Conservation (phyloP, 2,888 invertebrate species). For the Apoda limacodes region DNA sequence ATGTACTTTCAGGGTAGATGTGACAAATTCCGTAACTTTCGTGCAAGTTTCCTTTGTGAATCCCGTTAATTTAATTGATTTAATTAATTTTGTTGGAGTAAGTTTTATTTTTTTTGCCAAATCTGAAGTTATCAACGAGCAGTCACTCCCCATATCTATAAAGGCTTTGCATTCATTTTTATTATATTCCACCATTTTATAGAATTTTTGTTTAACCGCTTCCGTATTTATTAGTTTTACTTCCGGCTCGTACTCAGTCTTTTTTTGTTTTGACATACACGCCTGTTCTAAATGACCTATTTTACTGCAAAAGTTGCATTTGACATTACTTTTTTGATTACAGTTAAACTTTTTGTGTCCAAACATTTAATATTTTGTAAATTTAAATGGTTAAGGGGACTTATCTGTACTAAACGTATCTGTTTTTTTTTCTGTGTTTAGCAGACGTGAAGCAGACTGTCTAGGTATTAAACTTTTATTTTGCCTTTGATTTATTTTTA, state of each 20-base stretch:
- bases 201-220: constrained; percentile 14
- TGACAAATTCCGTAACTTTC: constrained; percentile 8
- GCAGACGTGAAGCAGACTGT: too few relatives aligned
- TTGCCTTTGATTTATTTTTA: constrained; percentile 7
- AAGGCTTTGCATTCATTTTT: constrained; percentile 8
- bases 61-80: too few relatives aligned
- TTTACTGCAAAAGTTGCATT: too few relatives aligned
- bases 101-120: constrained; percentile 8
- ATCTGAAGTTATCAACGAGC: too few relatives aligned
- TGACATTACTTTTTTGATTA: constrained; percentile 10
- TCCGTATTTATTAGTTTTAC: constrained; percentile 8
- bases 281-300: constrained; percentile 19
- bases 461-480: constrained; percentile 2
- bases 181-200: too few relatives aligned
- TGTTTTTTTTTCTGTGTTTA: too few relatives aligned
- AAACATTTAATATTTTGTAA: too few relatives aligned
- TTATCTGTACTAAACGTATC: too few relatives aligned
- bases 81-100: constrained; percentile 4
- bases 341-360: constrained; percentile 13
- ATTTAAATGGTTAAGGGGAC: too few relatives aligned
- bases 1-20: constrained; percentile 12
- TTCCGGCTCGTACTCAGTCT: too few relatives aligned
- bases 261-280: constrained; percentile 17
- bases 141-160: constrained; percentile 13
- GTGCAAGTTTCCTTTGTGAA: too few relatives aligned